phyloP scores from a whole-genome alignment of 2,797 vertebrate species.

The Dicrostonyx torquatus region DNA sequence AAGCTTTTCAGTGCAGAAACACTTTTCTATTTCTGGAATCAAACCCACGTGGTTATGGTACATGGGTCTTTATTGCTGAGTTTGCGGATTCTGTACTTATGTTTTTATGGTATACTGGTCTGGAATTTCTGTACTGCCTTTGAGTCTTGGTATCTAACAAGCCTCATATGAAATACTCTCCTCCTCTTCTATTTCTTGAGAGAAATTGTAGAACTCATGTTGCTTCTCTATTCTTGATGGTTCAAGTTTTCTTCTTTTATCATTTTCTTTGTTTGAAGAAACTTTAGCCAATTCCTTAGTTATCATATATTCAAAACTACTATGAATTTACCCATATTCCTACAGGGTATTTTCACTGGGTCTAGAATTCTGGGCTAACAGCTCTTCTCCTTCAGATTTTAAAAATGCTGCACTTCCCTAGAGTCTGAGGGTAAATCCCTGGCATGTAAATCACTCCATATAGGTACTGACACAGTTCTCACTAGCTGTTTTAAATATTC shows the following conservation, averaged over 20 bases:
- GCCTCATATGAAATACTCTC: slow-evolving; percentile 29
- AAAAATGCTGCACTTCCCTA: slow-evolving; percentile 11
- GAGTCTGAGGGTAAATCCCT: slow-evolving; percentile 23
- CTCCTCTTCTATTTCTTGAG: slow-evolving; percentile 11
- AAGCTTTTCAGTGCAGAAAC: slow-evolving; percentile 39
- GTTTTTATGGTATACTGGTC: no score
- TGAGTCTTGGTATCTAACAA: not conserved
- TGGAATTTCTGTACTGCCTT: no score
- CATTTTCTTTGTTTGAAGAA: slow-evolving; percentile 34
- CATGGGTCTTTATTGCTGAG: no score
- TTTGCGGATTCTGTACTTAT: no score
- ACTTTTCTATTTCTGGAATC: not conserved
- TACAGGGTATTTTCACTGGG: slow-evolving; percentile 41
- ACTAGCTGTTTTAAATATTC: slow-evolving; percentile 42
- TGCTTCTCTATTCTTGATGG: slow-evolving; percentile 44
- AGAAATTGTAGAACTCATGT: slow-evolving; percentile 39
- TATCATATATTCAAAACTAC: not conserved
- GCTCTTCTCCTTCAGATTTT: slow-evolving; percentile 26
- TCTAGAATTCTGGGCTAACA: slow-evolving; percentile 41
- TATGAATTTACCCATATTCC: slow-evolving; percentile 35
- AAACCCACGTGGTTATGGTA: no score
- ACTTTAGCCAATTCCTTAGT: slow-evolving; percentile 2
- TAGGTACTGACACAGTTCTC: slow-evolving; percentile 28
- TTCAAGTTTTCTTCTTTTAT: slow-evolving; percentile 24
- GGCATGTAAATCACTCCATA: not conserved